Percentiles rank a stretch among this genome's conserved stretches.
These are phyloP conservation scores for Colinus virginianus DNA, from an alignment of 2,113 vertebrate genomes.

Conservation along the genomic window DNA sequence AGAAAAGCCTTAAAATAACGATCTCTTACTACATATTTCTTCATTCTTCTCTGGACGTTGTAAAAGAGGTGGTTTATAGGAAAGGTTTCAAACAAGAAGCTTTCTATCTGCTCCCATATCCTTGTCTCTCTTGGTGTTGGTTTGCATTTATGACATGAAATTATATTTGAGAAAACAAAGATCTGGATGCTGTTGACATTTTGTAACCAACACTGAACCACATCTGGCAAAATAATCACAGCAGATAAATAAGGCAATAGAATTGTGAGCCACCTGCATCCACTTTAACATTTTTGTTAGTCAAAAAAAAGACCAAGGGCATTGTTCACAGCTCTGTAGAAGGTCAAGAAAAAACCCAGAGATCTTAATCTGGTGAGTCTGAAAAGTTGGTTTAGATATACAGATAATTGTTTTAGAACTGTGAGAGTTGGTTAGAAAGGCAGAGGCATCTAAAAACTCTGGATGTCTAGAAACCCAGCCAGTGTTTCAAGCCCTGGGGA, in stretches of 20 bases:
- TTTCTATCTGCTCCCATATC: neutral
- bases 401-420: neutral
- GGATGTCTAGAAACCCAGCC: neutral
- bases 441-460: neutral
- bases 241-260: neutral
- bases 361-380: neutral
- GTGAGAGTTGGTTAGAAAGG: neutral
- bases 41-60: neutral
- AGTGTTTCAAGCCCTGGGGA: neutral
- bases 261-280: neutral
- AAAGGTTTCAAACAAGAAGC: neutral
- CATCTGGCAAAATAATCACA: neutral
- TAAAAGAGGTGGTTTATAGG: neutral
- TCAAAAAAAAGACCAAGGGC: neutral
- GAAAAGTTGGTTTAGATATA: neutral
- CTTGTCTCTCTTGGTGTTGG: neutral
- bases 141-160: neutral
- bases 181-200: neutral
- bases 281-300: neutral
- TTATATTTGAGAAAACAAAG: neutral
- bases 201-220: neutral
- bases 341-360: neutral
- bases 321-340: neutral
- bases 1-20: neutral
- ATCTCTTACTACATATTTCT: neutral